Base-by-base conservation (phyloP, 2,888 invertebrate species). In the Acanthosepion pharaonis region DNA sequence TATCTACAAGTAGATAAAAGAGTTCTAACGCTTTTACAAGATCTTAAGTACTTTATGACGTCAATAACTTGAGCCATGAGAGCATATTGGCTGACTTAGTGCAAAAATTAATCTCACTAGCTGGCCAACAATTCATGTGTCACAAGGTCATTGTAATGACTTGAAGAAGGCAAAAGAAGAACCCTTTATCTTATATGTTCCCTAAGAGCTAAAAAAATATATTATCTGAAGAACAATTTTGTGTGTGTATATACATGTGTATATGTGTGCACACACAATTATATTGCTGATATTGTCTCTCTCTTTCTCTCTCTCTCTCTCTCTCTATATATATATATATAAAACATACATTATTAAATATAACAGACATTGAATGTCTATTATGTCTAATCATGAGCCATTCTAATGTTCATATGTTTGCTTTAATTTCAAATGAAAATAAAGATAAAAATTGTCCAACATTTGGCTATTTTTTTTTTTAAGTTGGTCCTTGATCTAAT, bases 1-100 rank as follows among this genome's bases (percentile, higher is more conserved):
- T 78, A 78, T 78, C 78, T 78, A 78, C 78, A 78, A 78, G 78
- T 78, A 78, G 78, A 78, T 78, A 78, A 78, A 78, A 78, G 78
- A 78, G 78, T 78, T 78, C 78, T 78, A 78, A 78, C n/a, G 78
- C n/a, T 78, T 78, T 78, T 11, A 78, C 78, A 78, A 33, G 78
- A 78, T 78, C n/a, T 78, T 78, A 78, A 78, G 78, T n/a, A 78
- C 78, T 78, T 78, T 33, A 23, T 78, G 78, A 78, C 78, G 78
- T 78, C 78, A 78, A 78, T 78, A 78, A 78, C 78, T 78, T 78
- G n/a, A 78, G 78, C 78, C 78, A 78, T 78, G n/a, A 78, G 78
- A 78, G n/a, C 78, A 78, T 78, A 78, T 78, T n/a, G n/a, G n/a
- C 78, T 33, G 33, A 78, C 78, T 78, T 78, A 33, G 78, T 78